Base-by-base conservation (phyloP, 2,797 vertebrate genomes). In the Chelon labrosus region DNA sequence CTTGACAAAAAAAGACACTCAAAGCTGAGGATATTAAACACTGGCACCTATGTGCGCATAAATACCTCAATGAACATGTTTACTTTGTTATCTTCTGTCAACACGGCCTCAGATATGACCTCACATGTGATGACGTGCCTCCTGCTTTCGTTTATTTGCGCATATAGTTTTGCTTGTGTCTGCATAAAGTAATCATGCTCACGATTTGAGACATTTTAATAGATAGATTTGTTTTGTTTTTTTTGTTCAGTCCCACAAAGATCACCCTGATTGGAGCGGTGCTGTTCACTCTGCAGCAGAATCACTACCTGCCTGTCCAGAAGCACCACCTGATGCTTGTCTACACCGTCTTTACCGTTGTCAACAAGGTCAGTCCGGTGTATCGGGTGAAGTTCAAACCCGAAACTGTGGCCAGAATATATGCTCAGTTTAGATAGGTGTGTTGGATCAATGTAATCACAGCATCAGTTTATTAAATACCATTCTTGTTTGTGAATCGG, bases 201-300 rank as follows among this genome's bases (percentile, higher is more conserved):
- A 13, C 10, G 19, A 0, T 35, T 37, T 20, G 10, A 35, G 1
- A 16, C 0, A 2, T 44, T 27, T 49, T 14, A 22, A 10, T 56
- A 2, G 19, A 10, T n/a, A n/a, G n/a, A n/a, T n/a, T n/a, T 0
- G 10, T 57, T 16, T 17, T 6, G 4, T 31, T 31, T 3, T 31
- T 31, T 70, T 49, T 76, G 38, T 81, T 39, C 0, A 99, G 98
- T 85, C 95, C 97, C 74, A 96, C 97, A 62, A 99, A 99, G 91
- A 85, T 97, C 83, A 97, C 96, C 74, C 93, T 99, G 89, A 81
- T 98, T 7, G 98, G 98, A 61, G 95, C 98, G n/a, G 87, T 99
- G 87, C 86, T 98, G 83, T 99, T 99, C 79, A 93, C 96, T 17
- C 91, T 99, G 70, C 97, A 99, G 92, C 95, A 95, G 60, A 93